Evolutionary conservation across 1,140 invertebrate genomes (phyloP).

Genomic region (Musca vetustissima): DNA sequence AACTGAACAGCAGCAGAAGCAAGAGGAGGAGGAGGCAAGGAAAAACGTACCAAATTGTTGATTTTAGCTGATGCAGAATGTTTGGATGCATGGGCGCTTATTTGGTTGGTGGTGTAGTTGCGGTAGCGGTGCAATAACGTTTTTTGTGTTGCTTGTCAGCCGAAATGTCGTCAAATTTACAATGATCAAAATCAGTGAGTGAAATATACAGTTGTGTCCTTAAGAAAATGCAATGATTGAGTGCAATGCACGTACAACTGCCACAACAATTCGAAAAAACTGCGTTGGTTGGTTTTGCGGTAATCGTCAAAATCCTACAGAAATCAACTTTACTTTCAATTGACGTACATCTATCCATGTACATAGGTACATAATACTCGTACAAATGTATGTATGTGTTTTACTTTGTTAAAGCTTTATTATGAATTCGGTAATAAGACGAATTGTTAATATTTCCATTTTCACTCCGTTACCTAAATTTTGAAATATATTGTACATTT

Average conservation of each 20-base stretch:
- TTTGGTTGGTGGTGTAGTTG: not conserved
- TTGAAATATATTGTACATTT: too few relatives aligned
- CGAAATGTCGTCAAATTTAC: slow-evolving; percentile 20
- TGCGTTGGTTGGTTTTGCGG: too few relatives aligned
- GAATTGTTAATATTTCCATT: too few relatives aligned
- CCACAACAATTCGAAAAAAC: not conserved
- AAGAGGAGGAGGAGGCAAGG: too few relatives aligned
- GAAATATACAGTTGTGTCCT: not conserved
- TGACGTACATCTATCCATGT: not conserved
- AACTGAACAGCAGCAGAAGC: too few relatives aligned
- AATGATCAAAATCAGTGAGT: slow-evolving; percentile 6
- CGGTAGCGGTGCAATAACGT: not conserved
- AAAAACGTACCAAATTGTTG: slow-evolving; percentile 3
- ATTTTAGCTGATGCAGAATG: slow-evolving; percentile 13
- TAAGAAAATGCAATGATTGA: not conserved
- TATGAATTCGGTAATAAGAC: too few relatives aligned
- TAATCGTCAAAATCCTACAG: not conserved
- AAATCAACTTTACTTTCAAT: slow-evolving; percentile 17
- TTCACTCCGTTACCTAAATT: too few relatives aligned
- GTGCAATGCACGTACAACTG: not conserved
- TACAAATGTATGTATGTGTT: too few relatives aligned
- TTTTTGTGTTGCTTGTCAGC: not conserved
- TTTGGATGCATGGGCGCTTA: not conserved
- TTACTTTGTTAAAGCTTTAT: too few relatives aligned
- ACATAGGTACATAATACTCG: too few relatives aligned